Conservation (phyloP, 1,140 invertebrate genomes). For the Macrotrachela quadricornifera region DNA sequence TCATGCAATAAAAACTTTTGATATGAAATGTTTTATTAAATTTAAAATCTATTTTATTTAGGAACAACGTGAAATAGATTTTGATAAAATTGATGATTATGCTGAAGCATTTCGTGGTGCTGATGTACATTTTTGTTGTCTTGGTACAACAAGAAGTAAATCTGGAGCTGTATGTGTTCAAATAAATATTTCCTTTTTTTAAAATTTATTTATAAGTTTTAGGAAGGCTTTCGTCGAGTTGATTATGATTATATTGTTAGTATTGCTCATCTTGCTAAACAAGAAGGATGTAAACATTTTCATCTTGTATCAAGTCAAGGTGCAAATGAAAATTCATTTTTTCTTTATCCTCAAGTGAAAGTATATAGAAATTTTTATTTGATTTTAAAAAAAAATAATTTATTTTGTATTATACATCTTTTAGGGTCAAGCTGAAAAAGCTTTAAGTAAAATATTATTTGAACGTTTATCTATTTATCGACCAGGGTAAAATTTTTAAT, state of each 20-base stretch:
- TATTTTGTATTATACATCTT: too few relatives aligned
- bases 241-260: constrained; percentile 37
- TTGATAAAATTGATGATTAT: constrained; percentile 35
- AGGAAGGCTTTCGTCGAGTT: constrained; percentile 18
- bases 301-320: constrained; percentile 30
- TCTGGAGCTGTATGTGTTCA: constrained; percentile 24
- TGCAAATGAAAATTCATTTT: constrained; percentile 24
- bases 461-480: too few relatives aligned
- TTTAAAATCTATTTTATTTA: too few relatives aligned
- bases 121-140: constrained; percentile 35
- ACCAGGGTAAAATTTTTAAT: too few relatives aligned
- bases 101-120: constrained; percentile 28
- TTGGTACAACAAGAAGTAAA: constrained; percentile 37
- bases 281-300: constrained; percentile 32
- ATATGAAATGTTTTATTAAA: too few relatives aligned
- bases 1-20: too few relatives aligned
- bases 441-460: too few relatives aligned
- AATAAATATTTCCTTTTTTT: neutral
- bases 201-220: neutral
- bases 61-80: constrained; percentile 34
- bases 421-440: too few relatives aligned
- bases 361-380: neutral
- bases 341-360: constrained; percentile 25
- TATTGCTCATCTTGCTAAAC: constrained; percentile 32
- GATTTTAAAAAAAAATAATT: too few relatives aligned